Conservation (phyloP, 2,113 vertebrate species). For the Channa maculata region DNA sequence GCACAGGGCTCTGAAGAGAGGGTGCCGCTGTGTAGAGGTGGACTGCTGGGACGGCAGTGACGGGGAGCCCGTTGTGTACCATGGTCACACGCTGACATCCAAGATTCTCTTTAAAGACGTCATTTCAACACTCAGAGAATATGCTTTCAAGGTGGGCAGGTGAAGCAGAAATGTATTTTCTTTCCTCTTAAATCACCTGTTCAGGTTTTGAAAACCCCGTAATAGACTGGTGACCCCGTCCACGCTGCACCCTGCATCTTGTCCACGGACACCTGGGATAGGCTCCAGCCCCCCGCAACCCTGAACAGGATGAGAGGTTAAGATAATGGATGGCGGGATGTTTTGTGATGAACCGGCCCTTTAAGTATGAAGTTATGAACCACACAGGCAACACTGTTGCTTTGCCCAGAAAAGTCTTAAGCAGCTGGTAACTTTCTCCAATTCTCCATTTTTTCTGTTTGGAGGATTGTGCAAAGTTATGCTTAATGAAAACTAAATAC, state of each 20-base stretch:
- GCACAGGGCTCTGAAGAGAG: constrained; percentile 88
- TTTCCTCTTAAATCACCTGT: no score
- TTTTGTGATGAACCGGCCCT: background rate
- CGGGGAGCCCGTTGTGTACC: constrained; percentile 94
- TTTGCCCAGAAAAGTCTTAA: constrained; percentile 19
- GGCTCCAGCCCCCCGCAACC: no score
- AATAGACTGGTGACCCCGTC: no score
- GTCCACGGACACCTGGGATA: no score
- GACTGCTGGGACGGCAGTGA: constrained; percentile 95
- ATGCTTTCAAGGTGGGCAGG: constrained; percentile 89
- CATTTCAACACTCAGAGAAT: constrained; percentile 87
- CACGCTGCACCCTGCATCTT: no score
- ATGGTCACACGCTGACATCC: constrained; percentile 94
- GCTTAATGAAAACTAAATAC: constrained; percentile 12
- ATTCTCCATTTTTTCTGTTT: constrained; percentile 3
- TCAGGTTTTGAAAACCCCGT: no score
- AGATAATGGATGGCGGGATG: no score
- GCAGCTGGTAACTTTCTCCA: constrained; percentile 21
- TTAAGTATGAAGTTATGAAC: background rate
- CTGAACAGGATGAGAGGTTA: no score
- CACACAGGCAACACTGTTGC: background rate
- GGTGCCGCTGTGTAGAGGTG: constrained; percentile 95
- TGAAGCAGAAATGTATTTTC: background rate
- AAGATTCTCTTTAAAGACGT: constrained; percentile 95
- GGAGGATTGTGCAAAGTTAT: constrained; percentile 12